phyloP scores from a whole-genome alignment of 2,113 vertebrate genomes.

The Pseudolaguvia tuberculata region DNA sequence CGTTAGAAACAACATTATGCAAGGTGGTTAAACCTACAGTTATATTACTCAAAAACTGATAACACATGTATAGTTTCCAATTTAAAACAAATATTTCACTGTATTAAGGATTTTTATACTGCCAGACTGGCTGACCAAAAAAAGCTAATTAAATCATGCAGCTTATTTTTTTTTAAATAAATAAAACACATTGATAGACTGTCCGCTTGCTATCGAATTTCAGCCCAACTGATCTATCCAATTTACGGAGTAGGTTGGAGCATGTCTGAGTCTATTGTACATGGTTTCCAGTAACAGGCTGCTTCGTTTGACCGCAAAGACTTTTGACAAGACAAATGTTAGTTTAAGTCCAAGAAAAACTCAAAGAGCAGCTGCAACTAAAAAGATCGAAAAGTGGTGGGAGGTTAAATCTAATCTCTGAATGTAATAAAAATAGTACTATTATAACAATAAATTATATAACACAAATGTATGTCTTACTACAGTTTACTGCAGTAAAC shows the following conservation, averaged over 20 bases:
- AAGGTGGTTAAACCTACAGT: neutral
- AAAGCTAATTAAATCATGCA: neutral
- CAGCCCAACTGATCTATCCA: neutral
- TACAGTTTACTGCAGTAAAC: neutral
- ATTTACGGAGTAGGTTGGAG: conserved; percentile 13
- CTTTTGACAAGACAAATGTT: conserved; percentile 9
- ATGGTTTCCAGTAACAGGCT: conserved; percentile 30
- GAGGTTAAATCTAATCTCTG: neutral
- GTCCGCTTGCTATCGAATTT: conserved; percentile 7
- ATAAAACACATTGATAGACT: neutral
- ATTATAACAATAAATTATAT: neutral
- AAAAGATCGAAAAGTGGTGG: neutral
- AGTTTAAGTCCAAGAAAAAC: conserved; percentile 20
- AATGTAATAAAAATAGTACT: conserved; percentile 2
- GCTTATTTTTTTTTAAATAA: neutral
- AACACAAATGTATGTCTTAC: neutral
- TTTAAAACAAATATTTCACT: too few species aligned
- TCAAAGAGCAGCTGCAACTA: conserved; percentile 4
- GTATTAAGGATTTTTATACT: neutral
- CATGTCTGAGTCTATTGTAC: conserved; percentile 5
- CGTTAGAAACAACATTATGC: neutral
- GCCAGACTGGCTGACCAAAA: neutral
- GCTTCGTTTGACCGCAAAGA: neutral
- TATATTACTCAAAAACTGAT: neutral
- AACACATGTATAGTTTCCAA: too few species aligned